Evolutionary conservation across 2,888 invertebrate genomes (phyloP).

Genomic region (Amphipyra berbera): DNA sequence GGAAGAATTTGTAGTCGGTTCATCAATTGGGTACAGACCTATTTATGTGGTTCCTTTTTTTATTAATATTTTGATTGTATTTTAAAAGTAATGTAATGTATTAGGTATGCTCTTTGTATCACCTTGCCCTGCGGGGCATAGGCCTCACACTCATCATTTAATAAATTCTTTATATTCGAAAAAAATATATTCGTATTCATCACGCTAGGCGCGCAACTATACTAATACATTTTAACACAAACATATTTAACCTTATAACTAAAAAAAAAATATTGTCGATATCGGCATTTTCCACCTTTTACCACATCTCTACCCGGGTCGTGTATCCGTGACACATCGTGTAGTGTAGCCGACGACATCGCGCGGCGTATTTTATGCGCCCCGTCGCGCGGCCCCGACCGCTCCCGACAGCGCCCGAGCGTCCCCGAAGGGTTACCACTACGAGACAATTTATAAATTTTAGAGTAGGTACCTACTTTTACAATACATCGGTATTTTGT

Average conservation of each 20-base stretch:
- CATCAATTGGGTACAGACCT: too few relatives aligned
- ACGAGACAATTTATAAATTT: conserved; percentile 7
- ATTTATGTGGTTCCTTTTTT: too few relatives aligned
- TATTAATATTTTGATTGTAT: too few relatives aligned
- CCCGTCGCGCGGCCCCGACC: conserved; percentile 71
- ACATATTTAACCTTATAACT: not conserved
- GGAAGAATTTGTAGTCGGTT: too few relatives aligned
- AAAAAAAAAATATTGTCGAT: conserved; percentile 31
- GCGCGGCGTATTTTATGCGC: conserved; percentile 82
- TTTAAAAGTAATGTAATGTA: too few relatives aligned
- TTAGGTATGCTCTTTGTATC: too few relatives aligned
- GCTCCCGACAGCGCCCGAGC: conserved; percentile 52
- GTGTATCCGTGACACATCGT: conserved; percentile 84
- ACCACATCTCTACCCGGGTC: conserved; percentile 64
- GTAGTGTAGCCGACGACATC: conserved; percentile 67
- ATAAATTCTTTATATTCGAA: too few relatives aligned
- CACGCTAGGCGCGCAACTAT: too few relatives aligned
- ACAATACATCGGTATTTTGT: conserved; percentile 2
- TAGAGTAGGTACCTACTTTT: not conserved
- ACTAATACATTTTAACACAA: too few relatives aligned
- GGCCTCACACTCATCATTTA: too few relatives aligned
- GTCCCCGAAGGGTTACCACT: conserved; percentile 49
- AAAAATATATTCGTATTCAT: too few relatives aligned
- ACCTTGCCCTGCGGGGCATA: too few relatives aligned
- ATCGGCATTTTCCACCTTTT: conserved; percentile 34